Evolutionary conservation across 2,888 invertebrate species (phyloP).

Genomic region (Nemoura dubitans): DNA sequence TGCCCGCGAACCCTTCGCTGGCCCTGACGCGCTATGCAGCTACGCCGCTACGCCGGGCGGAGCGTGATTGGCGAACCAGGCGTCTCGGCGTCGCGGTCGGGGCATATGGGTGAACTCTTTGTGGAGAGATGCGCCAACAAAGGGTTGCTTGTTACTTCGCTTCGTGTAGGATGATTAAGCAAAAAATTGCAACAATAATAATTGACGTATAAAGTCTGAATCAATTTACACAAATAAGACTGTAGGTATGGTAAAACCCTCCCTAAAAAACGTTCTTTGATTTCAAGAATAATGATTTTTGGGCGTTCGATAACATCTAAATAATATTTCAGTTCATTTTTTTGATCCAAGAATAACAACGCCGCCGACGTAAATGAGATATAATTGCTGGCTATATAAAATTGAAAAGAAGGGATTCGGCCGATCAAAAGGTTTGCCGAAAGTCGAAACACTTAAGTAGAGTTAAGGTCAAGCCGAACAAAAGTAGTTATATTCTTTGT

Average conservation of each 20-base stretch:
- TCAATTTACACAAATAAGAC: conserved; percentile 17
- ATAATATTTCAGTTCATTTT: neutral
- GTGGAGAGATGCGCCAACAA: conserved; percentile 24
- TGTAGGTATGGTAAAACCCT: neutral
- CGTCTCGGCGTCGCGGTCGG: neutral
- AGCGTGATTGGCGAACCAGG: conserved; percentile 20
- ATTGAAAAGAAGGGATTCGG: neutral
- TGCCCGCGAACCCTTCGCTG: neutral
- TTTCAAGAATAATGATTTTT: neutral
- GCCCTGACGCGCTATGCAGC: neutral
- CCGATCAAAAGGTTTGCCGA: neutral
- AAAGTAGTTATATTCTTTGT: neutral
- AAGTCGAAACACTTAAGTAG: neutral
- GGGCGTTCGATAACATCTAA: conserved; percentile 12
- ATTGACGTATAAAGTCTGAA: conserved; percentile 32
- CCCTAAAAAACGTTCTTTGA: neutral
- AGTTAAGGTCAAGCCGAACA: neutral
- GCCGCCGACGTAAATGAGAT: neutral
- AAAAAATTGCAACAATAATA: conserved; percentile 35
- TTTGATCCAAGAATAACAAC: conserved; percentile 3
- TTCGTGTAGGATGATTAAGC: conserved; percentile 22
- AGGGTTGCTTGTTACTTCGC: conserved; percentile 19
- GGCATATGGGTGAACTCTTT: conserved; percentile 15
- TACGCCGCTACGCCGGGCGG: neutral
- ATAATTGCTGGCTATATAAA: conserved; percentile 5